Conservation (phyloP, 2,888 invertebrate species). For the Stegana nigrithorax region DNA sequence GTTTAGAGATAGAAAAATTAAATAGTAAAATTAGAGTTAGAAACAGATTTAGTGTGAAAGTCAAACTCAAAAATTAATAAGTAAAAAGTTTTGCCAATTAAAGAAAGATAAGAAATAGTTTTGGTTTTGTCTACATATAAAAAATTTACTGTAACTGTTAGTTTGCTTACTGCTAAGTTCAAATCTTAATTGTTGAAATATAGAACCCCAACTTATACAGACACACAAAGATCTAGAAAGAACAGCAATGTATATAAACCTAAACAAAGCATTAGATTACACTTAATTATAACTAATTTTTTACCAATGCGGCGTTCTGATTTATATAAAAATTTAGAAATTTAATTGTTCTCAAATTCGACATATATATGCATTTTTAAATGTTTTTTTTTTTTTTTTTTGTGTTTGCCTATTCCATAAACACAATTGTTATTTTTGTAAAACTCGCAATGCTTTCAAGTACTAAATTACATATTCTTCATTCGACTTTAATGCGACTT, state of each 20-base stretch:
- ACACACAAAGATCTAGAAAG: slow-evolving; percentile 10
- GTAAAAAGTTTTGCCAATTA: not conserved
- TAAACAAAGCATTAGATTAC: slow-evolving; percentile 9
- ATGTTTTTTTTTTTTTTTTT: not conserved
- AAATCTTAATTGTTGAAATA: slow-evolving; percentile 10
- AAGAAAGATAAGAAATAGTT: not conserved
- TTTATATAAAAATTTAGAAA: too few relatives aligned
- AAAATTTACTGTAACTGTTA: not conserved
- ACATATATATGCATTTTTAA: not conserved
- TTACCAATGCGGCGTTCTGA: too few relatives aligned
- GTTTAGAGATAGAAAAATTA: slow-evolving; percentile 5
- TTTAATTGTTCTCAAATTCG: not conserved
- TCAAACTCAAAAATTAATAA: not conserved
- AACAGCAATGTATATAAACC: not conserved
- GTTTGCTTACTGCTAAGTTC: not conserved
- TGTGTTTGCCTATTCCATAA: not conserved
- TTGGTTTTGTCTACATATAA: not conserved
- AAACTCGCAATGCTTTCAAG: not conserved
- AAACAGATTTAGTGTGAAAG: not conserved
- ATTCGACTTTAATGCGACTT: not conserved
- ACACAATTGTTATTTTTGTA: too few relatives aligned
- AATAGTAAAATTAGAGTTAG: not conserved
- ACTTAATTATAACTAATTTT: not conserved
- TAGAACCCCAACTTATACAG: slow-evolving; percentile 15
- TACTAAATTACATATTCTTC: not conserved